These are phyloP conservation scores for Diplogasteroides magnus DNA, from an alignment of 1,140 invertebrate species.

Conservation along the genomic window DNA sequence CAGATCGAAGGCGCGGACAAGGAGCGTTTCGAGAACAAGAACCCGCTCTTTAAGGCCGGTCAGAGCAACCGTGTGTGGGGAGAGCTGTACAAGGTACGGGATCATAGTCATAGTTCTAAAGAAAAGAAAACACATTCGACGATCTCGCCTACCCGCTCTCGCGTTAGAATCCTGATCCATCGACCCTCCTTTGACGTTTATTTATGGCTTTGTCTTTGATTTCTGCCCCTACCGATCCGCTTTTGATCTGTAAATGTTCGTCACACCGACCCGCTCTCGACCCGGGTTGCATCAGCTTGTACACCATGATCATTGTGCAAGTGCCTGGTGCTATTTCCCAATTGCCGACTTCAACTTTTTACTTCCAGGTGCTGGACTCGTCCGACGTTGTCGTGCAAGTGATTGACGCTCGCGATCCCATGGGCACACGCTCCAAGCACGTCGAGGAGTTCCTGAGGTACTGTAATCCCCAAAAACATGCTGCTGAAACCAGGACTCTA, in stretches of 20 bases:
- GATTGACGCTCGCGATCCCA: constrained; percentile 51
- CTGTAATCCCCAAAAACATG: no score
- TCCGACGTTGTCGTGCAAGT: constrained; percentile 91
- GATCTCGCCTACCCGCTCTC: no score
- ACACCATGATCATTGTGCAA: no score
- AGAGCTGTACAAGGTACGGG: constrained; percentile 83
- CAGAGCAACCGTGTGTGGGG: constrained; percentile 98
- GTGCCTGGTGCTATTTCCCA: no score
- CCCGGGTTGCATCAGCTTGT: no score
- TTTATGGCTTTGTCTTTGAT: no score
- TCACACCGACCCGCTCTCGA: no score
- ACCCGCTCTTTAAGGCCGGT: constrained; percentile 65
- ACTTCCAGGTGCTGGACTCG: constrained; percentile 79
- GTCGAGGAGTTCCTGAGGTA: constrained; percentile 76
- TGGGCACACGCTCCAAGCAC: constrained; percentile 82
- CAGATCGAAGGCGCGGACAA: constrained; percentile 18
- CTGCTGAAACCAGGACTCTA: no score
- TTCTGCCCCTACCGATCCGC: neutral
- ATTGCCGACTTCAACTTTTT: no score
- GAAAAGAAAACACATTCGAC: neutral
- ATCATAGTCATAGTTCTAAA: neutral
- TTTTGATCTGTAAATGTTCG: neutral
- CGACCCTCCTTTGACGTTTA: no score
- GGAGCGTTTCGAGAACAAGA: constrained; percentile 50
- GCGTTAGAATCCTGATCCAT: no score